Conservation (phyloP, 2,113 vertebrate genomes). For the Trochalopteron elliotii region DNA sequence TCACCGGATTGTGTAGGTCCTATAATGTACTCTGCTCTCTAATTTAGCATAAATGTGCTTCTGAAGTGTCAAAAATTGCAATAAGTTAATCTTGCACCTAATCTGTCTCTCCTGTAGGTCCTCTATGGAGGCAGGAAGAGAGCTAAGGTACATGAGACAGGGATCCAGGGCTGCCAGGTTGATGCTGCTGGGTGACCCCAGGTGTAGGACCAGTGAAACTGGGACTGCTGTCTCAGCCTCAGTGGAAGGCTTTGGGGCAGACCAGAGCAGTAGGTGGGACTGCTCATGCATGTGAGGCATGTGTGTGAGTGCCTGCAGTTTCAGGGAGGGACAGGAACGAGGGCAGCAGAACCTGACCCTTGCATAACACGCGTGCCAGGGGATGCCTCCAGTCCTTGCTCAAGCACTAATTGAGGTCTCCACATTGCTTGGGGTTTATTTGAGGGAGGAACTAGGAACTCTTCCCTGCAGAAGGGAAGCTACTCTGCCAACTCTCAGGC, state of each 20-base stretch:
- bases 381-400: slow-evolving; percentile 40
- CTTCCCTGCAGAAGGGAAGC: neutral
- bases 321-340: slow-evolving; percentile 37
- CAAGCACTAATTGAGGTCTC: slow-evolving; percentile 45
- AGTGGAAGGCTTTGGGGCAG: neutral
- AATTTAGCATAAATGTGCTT: neutral
- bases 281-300: neutral
- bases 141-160: fast-evolving
- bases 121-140: neutral
- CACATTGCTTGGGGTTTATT: neutral
- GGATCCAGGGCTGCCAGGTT: too few relatives aligned
- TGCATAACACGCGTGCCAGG: neutral
- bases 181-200: neutral
- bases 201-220: neutral
- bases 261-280: neutral
- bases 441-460: slow-evolving; percentile 25
- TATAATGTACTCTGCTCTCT: neutral
- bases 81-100: neutral
- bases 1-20: neutral
- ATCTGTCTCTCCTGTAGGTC: neutral
- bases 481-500: neutral
- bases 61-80: neutral
- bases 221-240: neutral
- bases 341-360: slow-evolving; percentile 57
- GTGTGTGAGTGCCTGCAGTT: slow-evolving; percentile 30